Percentiles rank a stretch among this genome's conserved stretches.
Conservation (phyloP, 2,113 vertebrate genomes). For the Galbula dea region DNA sequence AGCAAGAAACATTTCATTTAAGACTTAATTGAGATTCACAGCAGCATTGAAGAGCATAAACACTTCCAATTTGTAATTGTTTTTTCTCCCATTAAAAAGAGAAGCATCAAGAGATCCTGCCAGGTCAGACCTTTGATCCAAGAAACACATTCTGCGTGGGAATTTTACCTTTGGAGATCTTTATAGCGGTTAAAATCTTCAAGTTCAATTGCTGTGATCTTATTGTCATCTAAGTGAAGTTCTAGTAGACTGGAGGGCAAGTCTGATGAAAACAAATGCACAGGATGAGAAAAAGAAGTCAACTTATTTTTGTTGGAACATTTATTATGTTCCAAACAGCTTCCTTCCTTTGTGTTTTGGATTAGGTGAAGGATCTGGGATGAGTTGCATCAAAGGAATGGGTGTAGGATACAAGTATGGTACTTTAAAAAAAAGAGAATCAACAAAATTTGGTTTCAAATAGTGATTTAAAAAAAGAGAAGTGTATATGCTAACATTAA, state of each 20-base stretch:
- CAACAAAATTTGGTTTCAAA: not conserved
- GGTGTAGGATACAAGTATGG: not conserved
- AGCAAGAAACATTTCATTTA: not conserved
- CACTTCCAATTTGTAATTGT: not conserved
- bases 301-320: not conserved
- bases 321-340: not conserved
- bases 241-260: slow-evolving; percentile 87
- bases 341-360: not conserved
- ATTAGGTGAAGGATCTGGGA: not conserved
- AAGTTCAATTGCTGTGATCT: slow-evolving; percentile 87
- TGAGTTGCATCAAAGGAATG: not conserved
- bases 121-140: not conserved
- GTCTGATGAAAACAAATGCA: slow-evolving; percentile 52
- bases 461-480: not conserved
- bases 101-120: not conserved
- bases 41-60: not conserved
- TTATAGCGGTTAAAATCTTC: slow-evolving; percentile 93
- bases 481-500: not conserved
- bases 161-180: slow-evolving; percentile 86
- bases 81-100: not conserved
- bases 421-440: not conserved
- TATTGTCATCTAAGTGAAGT: slow-evolving; percentile 93
- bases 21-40: not conserved
- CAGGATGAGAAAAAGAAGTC: not conserved
- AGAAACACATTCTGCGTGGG: not conserved